Evolutionary conservation across 2,113 vertebrate species (phyloP).

Genomic region (Struthio camelus): DNA sequence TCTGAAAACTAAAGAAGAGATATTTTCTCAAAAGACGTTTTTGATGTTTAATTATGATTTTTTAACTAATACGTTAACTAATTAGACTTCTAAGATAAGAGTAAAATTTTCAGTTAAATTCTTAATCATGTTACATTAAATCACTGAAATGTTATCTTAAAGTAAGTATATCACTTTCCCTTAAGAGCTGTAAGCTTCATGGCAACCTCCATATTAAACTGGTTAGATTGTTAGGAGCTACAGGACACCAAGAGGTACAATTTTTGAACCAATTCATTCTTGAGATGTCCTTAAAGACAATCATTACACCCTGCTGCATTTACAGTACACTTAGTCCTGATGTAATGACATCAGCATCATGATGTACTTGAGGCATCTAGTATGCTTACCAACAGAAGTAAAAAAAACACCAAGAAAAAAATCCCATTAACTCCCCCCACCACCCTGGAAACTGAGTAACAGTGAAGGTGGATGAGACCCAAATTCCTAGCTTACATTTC

Average conservation of each 20-base stretch:
- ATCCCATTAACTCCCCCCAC: no score
- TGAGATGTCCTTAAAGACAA: background rate
- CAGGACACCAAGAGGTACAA: background rate
- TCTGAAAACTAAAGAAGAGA: background rate
- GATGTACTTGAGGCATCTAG: background rate
- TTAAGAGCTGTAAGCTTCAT: background rate
- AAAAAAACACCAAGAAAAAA: background rate
- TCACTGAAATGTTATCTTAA: background rate
- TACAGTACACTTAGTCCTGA: background rate
- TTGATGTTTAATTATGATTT: background rate
- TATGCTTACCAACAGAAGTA: background rate
- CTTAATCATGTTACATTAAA: background rate
- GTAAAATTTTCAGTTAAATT: background rate
- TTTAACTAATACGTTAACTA: background rate
- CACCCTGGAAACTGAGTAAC: background rate
- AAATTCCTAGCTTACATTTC: background rate
- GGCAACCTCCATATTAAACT: background rate
- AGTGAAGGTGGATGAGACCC: background rate
- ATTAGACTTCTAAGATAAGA: background rate
- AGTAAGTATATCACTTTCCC: background rate
- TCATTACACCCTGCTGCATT: background rate
- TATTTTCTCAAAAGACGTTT: background rate
- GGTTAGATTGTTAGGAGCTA: background rate
- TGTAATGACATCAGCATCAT: background rate
- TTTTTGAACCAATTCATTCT: background rate